Conservation (phyloP, 2,888 invertebrate species). For the Hypomecis punctinalis region DNA sequence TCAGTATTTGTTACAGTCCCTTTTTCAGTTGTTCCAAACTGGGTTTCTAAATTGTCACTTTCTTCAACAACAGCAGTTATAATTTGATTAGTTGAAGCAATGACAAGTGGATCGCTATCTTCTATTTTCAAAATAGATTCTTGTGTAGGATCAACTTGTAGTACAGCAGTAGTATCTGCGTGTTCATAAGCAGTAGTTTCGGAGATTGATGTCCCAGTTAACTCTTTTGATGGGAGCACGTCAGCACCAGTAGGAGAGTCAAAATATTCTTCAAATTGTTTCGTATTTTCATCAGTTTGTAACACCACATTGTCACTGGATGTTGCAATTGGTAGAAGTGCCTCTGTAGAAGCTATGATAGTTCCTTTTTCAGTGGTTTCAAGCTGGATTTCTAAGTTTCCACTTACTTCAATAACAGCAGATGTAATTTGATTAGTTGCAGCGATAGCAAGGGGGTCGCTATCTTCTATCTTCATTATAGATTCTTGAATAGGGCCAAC, state of each 20-base stretch:
- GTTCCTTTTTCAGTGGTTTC: not conserved
- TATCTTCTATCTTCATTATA: not conserved
- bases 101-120: not conserved
- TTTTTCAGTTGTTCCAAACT: not conserved
- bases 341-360: not conserved
- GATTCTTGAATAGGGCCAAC: not conserved
- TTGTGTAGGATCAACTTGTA: not conserved
- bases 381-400: not conserved
- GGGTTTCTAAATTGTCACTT: slow-evolving; percentile 1
- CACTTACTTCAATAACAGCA: not conserved
- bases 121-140: not conserved
- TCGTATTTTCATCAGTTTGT: slow-evolving; percentile 2
- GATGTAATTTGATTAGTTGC: not conserved
- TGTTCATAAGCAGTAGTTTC: slow-evolving; percentile 9
- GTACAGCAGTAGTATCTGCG: not conserved
- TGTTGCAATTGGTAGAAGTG: too few relatives aligned
- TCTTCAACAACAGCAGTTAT: not conserved
- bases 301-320: not conserved
- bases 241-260: slow-evolving; percentile 12
- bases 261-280: slow-evolving; percentile 14
- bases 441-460: not conserved
- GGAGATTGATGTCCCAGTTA: not conserved
- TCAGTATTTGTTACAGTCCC: not conserved
- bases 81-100: not conserved
- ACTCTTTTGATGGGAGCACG: not conserved